Base-by-base conservation (phyloP, 2,797 vertebrate genomes). In the Rhadinocentrus ornatus region DNA sequence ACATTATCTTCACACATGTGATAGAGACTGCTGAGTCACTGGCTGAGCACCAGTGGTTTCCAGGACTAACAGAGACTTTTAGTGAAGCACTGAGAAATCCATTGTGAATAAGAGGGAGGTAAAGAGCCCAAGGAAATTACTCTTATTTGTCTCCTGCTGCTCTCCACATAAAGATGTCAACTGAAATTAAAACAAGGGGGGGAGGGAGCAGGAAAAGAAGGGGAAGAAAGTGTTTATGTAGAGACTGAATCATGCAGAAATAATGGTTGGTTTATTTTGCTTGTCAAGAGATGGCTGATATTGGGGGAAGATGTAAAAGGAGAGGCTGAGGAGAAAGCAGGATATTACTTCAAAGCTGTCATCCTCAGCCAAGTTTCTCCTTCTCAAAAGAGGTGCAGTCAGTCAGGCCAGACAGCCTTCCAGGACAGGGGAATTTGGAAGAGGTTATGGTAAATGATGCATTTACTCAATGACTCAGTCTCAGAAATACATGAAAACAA, bases 1-100 rank as follows among this genome's bases (percentile, higher is more conserved):
- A 86, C 74, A 85, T 86, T 71, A 80, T 88, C 72, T 77, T 78
- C 46, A 81, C 77, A 88, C 53, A 52, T 84, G 86, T 37, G 22
- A 77, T 75, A 65, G 50, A 62, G 67, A 86, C 81, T 86, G 88
- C 88, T 89, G 89, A 90, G 88, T 91, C 92, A 92, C 73, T 58
- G 78, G 80, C 80, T 76, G 48, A 86, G 60, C 74, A 56, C 6
- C 31, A 78, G 77, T 7, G 10, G 41, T 80, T 87, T 83, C 75
- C 70, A 69, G 78, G 83, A 71, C 66, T 39, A 69, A 75, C 57
- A 70, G 60, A 53, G 80, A 73, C 65, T 74, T 79, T 41, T 57
- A 76, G 77, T 5, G 58, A 75, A 52, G 75, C 69, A 32, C 16
- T 35, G 58, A 71, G 72, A 77, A 52, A 55, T 64, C 24, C 10